phyloP scores from a whole-genome alignment of 2,888 invertebrate genomes.

The Tortricodes alternella region DNA sequence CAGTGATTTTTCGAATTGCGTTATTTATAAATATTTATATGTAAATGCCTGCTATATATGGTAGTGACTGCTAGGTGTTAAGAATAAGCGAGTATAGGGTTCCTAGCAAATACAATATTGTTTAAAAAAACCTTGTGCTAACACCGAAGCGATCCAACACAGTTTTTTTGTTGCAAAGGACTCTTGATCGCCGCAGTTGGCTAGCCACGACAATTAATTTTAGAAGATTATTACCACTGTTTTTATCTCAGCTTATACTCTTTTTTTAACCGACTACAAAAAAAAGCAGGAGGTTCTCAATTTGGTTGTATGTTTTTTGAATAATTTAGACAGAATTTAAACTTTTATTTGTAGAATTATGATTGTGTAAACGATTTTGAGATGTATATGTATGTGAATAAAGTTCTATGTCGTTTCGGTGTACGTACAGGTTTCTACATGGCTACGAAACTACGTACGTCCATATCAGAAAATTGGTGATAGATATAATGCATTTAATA shows the following conservation, averaged over 20 bases:
- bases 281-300: too few relatives aligned
- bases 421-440: not conserved
- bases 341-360: not conserved
- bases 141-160: too few relatives aligned
- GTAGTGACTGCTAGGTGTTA: constrained; percentile 28
- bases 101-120: constrained; percentile 16
- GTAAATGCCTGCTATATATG: not conserved
- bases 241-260: too few relatives aligned
- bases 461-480: constrained; percentile 48
- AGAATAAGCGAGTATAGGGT: constrained; percentile 22
- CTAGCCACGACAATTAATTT: too few relatives aligned
- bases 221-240: too few relatives aligned
- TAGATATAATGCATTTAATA: constrained; percentile 57
- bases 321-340: too few relatives aligned
- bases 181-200: too few relatives aligned
- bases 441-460: constrained; percentile 47
- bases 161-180: too few relatives aligned
- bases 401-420: not conserved
- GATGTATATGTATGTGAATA: not conserved
- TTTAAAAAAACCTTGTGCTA: too few relatives aligned
- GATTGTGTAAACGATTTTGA: not conserved
- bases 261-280: too few relatives aligned
- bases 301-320: too few relatives aligned
- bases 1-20: not conserved
- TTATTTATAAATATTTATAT: not conserved